These are phyloP conservation scores for Megamerina dolium DNA, from an alignment of 2,888 invertebrate genomes.

Conservation along the genomic window DNA sequence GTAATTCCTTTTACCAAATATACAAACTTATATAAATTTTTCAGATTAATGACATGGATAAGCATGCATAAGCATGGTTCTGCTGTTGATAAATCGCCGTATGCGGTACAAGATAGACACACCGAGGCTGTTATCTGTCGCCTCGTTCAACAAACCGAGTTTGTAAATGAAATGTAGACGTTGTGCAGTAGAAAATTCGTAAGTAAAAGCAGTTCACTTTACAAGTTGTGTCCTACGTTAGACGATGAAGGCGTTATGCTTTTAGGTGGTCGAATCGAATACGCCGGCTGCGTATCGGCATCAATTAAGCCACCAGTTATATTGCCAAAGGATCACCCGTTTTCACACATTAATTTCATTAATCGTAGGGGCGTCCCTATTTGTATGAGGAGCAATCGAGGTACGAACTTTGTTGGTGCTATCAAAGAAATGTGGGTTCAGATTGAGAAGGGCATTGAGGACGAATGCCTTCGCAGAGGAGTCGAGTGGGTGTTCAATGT, in stretches of 20 bases:
- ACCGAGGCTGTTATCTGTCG: too few species aligned
- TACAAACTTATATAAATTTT: too few species aligned
- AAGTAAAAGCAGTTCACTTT: too few species aligned
- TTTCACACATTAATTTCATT: conserved; percentile 7
- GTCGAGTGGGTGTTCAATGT: conserved; percentile 20
- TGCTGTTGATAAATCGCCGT: too few species aligned
- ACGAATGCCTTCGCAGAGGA: conserved; percentile 6
- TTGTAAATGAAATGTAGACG: neutral
- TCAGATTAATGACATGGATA: neutral
- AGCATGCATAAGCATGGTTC: too few species aligned
- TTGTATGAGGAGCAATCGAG: conserved; percentile 10
- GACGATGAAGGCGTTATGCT: conserved; percentile 1
- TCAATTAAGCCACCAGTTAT: conserved; percentile 2
- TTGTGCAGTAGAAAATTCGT: neutral
- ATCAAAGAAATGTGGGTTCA: conserved; percentile 9
- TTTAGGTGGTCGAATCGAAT: conserved; percentile 1
- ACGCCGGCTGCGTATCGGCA: neutral
- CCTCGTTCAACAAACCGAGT: too few species aligned
- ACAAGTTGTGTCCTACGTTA: too few species aligned
- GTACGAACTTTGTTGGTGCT: conserved; percentile 11
- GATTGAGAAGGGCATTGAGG: too few species aligned
- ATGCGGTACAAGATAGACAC: too few species aligned
- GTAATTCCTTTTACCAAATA: too few species aligned
- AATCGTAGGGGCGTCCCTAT: conserved; percentile 12
- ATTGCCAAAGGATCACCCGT: neutral